Base-by-base conservation (phyloP, 1,140 invertebrate species). In the Drosophila tropicalis region DNA sequence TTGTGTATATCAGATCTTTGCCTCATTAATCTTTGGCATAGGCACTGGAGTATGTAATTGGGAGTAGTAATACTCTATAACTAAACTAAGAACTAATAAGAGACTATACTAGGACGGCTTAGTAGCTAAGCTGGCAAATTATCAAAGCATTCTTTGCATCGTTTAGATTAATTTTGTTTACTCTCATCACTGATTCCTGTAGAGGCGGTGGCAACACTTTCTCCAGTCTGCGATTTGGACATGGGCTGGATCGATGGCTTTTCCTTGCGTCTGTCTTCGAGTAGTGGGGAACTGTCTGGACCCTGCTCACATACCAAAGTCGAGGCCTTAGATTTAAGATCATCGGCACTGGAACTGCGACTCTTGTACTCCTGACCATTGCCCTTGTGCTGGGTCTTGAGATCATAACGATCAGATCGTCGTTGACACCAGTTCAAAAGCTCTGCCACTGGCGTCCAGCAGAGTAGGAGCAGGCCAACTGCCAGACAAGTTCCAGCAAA, bases 71-170 rank as follows among this genome's bases (percentile, higher is more conserved):
- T 13, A 19, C 29, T 63, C 62, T 34, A 32, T 47, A 29, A 32
- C 17, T 51, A 34, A 19, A 25, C 47, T 41, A 68, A 67, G 36
- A 41, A 36, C 25, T 58, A 58, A 56, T 32, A 56, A 56, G 34
- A 36, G 15, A 62, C 79, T 85, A 87, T 57, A 68, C 83, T 86
- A 86, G 83, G 83, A 86, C 84, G 79, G 79, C 79, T 86, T 82
- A 82, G 63, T 71, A 82, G 60, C 79, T 81, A 81, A 67, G 70
- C 56, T 55, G 58, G 60, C 41, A 70, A 40, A 36, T 19, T 29
- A 61, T 13, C 10, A 34, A 13, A 13, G 58, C 34, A 39, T 1
- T 41, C 5, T 2, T 13, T 0, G 22, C 13, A 39, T 63, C 9
- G 40, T 19, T 6, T 54, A n/a, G 25, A 15, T 65, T 78, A 85